These are phyloP conservation scores for Castor canadensis DNA, from an alignment of 2,113 vertebrate species.

Conservation along the genomic window DNA sequence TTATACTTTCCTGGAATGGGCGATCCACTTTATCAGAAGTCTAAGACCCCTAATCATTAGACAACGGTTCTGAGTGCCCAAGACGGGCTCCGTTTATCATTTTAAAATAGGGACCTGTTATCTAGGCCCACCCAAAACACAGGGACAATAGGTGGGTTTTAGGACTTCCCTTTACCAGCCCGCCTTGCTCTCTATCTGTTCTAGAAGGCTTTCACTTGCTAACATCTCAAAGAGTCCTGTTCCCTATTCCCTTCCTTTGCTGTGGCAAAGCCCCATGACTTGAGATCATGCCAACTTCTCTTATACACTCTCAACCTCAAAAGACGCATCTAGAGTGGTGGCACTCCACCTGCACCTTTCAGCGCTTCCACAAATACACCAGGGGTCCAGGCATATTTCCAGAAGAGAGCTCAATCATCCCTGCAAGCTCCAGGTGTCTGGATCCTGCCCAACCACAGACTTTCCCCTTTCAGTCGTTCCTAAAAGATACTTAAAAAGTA, in stretches of 20 bases:
- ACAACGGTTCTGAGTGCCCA: too few species aligned
- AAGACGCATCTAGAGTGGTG: neutral
- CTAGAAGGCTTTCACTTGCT: too few species aligned
- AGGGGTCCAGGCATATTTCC: neutral
- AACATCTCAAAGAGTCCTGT: too few species aligned
- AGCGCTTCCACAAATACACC: neutral
- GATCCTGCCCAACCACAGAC: neutral
- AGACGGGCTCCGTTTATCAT: too few species aligned
- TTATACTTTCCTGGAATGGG: too few species aligned
- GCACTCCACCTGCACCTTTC: neutral
- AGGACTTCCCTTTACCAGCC: too few species aligned
- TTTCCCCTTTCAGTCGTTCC: neutral
- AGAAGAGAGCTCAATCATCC: neutral
- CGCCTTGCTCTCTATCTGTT: too few species aligned
- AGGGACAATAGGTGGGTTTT: too few species aligned
- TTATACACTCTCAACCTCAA: neutral
- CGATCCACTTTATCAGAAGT: too few species aligned
- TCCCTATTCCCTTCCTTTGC: neutral
- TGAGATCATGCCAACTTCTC: neutral
- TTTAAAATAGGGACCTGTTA: too few species aligned
- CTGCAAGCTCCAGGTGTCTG: neutral
- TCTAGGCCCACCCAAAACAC: too few species aligned
- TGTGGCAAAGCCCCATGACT: neutral
- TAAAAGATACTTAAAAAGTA: neutral
- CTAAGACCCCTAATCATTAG: too few species aligned